phyloP scores from a whole-genome alignment of 2,113 vertebrate species.

The Brevimyrus niger region DNA sequence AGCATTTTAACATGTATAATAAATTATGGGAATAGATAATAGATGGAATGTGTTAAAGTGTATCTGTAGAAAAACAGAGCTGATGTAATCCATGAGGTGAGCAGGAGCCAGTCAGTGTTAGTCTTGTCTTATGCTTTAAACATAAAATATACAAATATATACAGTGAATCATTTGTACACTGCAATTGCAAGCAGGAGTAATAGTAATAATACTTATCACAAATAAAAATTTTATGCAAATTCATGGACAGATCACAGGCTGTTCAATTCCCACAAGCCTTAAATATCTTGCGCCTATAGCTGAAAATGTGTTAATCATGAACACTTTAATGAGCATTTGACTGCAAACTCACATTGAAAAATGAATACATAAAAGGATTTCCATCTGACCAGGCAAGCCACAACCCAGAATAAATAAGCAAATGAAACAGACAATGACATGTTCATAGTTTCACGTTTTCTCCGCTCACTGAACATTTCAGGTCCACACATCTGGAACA shows the following conservation, averaged over 20 bases:
- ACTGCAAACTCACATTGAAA: not conserved
- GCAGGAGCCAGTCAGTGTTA: not conserved
- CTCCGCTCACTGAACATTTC: not conserved
- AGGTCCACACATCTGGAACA: not conserved
- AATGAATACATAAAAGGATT: not conserved
- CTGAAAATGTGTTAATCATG: not conserved
- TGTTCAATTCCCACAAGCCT: not conserved
- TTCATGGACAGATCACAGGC: not conserved
- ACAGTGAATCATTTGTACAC: not conserved
- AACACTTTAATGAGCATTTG: not conserved
- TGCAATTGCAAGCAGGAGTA: not conserved
- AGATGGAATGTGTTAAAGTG: not conserved
- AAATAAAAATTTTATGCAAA: not conserved
- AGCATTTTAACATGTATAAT: slow-evolving; percentile 5
- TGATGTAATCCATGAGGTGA: not conserved
- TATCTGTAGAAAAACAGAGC: not conserved
- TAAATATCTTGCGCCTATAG: not conserved
- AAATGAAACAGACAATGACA: not conserved
- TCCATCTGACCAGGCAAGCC: not conserved
- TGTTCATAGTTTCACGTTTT: not conserved
- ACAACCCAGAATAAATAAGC: not conserved
- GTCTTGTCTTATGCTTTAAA: not conserved
- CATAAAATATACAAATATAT: not conserved
- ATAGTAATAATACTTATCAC: not conserved
- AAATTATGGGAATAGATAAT: not conserved